Evolutionary conservation across 2,888 invertebrate genomes (phyloP), one percentile per base, ranked within the genome.

Genomic region (Chymomyza fuscimana): DNA sequence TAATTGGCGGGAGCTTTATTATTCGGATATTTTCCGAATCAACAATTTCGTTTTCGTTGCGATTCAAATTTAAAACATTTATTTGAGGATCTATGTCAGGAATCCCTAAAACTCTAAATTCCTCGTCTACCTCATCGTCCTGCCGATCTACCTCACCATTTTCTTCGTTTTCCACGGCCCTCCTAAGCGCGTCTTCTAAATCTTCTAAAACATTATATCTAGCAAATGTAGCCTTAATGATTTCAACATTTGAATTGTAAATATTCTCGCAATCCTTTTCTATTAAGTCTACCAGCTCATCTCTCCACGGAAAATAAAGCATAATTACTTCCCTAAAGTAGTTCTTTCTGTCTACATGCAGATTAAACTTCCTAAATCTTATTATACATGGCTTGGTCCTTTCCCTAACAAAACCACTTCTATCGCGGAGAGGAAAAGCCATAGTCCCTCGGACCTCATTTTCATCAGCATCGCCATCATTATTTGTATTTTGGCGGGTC

Each of bases 271-370:
- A 50, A 50, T 50, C 50, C 15, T 50, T 12, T 12, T 50, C 50
- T 50, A 50, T 16, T 54, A 54, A 54, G 1, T 54, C 54, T 16
- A 16, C 7, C 54, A n/a, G 12, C 16, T 54, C 54, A 16, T 54
- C 54, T 54, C 54, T 54, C 54, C 54, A 54, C 12, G 7, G 54
- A 7, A 54, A 54, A 16, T n/a, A 54, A 12, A 54, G 16, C 54
- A 54, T 54, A 7, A 54, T 16, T n/a, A 54, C 6, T 10, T 54
- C 54, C 54, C 54, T 54, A 54, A 54, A 54, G 16, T 4, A 54
- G 54, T 54, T 54, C 54, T 54, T 10, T 54, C 54, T 54, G 54
- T 54, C 54, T 7, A 54, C 7, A 54, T 54, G 50, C 50, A 50
- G 50, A 50, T 50, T 12, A 15, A 50, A 50, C 50, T 50, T 50